Evolutionary conservation across 2,888 invertebrate species (phyloP).

Genomic region (Meiosimyza decipiens): DNA sequence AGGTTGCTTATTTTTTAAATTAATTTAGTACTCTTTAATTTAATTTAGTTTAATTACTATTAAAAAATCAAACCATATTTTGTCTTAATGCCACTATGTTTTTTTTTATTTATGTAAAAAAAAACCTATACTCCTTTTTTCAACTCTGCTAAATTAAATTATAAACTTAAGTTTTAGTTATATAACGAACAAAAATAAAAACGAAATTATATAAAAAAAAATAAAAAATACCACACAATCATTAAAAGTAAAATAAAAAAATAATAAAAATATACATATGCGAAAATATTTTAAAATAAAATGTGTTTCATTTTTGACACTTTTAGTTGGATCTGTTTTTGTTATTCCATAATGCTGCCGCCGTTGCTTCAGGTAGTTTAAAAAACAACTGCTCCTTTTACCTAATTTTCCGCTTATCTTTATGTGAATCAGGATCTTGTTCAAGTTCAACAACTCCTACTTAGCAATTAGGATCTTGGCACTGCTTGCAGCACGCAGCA

Average conservation of each 20-base stretch:
- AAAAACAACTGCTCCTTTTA: not conserved
- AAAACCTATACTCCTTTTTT: too few species aligned
- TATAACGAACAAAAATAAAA: conserved; percentile 1
- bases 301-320: conserved; percentile 22
- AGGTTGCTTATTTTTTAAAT: too few species aligned
- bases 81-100: too few species aligned
- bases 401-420: not conserved
- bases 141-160: too few species aligned
- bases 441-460: conserved; percentile 19
- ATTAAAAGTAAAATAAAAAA: conserved; percentile 9
- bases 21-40: too few species aligned
- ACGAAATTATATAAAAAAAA: conserved; percentile 2
- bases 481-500: conserved; percentile 12
- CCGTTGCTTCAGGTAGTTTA: conserved; percentile 1
- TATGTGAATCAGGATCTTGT: too few species aligned
- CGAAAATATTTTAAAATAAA: conserved; percentile 30
- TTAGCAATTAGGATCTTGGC: conserved; percentile 9
- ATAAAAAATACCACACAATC: conserved; percentile 2
- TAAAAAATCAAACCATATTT: too few species aligned
- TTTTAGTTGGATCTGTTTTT: not conserved
- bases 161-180: not conserved
- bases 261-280: not conserved
- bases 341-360: not conserved
- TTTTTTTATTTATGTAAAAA: too few species aligned
- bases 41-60: too few species aligned